Evolutionary conservation across 2,888 invertebrate genomes (phyloP), one percentile per base, ranked within the genome.

Genomic region (Lasioglossum villosulum): DNA sequence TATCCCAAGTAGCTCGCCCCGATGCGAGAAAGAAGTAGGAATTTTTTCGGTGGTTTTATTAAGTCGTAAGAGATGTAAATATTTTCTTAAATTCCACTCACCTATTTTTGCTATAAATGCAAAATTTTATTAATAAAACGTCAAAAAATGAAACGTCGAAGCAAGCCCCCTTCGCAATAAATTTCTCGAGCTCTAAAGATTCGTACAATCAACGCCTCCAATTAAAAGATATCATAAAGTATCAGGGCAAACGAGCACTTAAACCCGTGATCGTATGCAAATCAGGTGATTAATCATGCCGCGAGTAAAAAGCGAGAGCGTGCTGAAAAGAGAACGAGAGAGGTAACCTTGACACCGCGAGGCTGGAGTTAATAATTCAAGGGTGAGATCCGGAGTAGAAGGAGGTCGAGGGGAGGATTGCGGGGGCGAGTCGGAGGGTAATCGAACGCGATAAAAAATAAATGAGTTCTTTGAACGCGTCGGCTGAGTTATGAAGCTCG

Each of bases 391-490:
- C 23, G 66, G 68, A 74, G 30, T 63, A 37, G 39, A 37, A 6
- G 6, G 16, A 45, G 42, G 34, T 34, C 66, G 27, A 34, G 66
- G 37, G n/a, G 16, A 23, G 45, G 19, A 8, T 63, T 10, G n/a
- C 16, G 48, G 12, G 27, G 10, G n/a, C n/a, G 30, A 23, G 42
- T n/a, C 14, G 48, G 19, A 19, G 30, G 73, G 77, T 86, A 75
- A 82, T 86, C 82, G 80, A 80, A 78, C 34, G 42, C 52, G 79
- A 66, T 86, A 75, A 86, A 80, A 82, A 78, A 86, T 78, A 86
- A 82, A 86, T 71, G 77, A 80, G 66, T 56, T 8, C 37, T 70
- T 77, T 48, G 68, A 48, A 73, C 68, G 76, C 37, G 10, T 45
- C 30, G 75, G 30, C 42, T 78, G 81, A 70, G 78, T 78, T 80